Evolutionary conservation across 1,140 invertebrate species (phyloP), one percentile per base, ranked within the genome.

Genomic region (Antheraea mylitta): DNA sequence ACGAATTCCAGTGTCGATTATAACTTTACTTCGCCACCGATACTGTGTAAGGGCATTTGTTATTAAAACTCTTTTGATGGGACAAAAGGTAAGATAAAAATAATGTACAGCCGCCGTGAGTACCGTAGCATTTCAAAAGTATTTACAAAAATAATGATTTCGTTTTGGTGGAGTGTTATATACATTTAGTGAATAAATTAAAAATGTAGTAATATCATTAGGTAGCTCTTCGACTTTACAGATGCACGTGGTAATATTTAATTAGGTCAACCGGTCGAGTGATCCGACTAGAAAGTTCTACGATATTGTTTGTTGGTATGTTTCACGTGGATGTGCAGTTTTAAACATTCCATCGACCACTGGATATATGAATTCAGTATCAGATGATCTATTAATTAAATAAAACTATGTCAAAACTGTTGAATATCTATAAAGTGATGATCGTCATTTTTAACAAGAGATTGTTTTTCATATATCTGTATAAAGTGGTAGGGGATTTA

Each of bases 131-230:
- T 79, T 69, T 78, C 76, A 78, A 80, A 76, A n/a, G 66, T 22
- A 80, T 72, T 16, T 69, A 60, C 67, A 68, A 71, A n/a, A 64
- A 76, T 75, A 73, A 69, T 65, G 7, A 65, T 65, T 65, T 65
- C 45, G 64, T 48, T 65, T 65, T 38, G 64, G 53, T 38, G 45
- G 45, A 38, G 60, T 67, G 42, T 60, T 60, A 58, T 30, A 59
- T 53, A 67, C 19, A 19, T 38, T 18, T 71, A 71, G 67, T 64
- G 74, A 77, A 72, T 74, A 64, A 79, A 74, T 64, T 78, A 74
- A 80, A 75, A 75, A 82, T 76, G 77, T 82, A 73, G 82, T 85
- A 89, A 83, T 80, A 75, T 83, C 61, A 75, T 76, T 87, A 87
- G 85, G 74, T 77, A 82, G 76, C 72, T 87, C 79, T 83, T 82